Evolutionary conservation across 2,888 invertebrate species (phyloP), one percentile per base, ranked within the genome.

Genomic region (Galerucella calmariensis): DNA sequence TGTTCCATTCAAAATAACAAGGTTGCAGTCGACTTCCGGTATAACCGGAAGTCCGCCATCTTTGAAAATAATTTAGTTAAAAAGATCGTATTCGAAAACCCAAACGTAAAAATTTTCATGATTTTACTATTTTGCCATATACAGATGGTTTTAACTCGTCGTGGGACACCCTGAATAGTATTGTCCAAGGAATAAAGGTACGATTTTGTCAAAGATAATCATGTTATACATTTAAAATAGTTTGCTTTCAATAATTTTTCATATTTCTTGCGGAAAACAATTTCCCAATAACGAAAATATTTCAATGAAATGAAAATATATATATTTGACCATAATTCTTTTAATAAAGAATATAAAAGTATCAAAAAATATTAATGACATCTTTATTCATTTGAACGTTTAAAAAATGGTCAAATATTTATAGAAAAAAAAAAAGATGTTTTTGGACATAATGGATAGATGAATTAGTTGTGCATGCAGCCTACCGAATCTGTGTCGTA

Each of bases 401-500:
- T 2, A 56, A 51, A 16, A 67, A 71, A 71, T 70, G 73, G 70
- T 74, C 67, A 41, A 74, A 70, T 70, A 67, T 73, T 65, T 35
- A 44, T 20, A 46, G 24, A 10, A 46, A 14, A 27, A 53, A 14
- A 12, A 44, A 69, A n/a, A n/a, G n/a, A n/a, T n/a, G 1, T 51
- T 68, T 56, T 66, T 27, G 12, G 20, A 69, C 56, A 66, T 72
- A 46, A 62, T 74, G 72, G 69, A 56, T 66, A 58, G 67, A 76
- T 78, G 77, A 78, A 79, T 81, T 82, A 84, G 83, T 82, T 80
- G 82, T 84, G 82, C 85, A 85, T 85, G 85, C 85, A 84, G 85
- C 86, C 86, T 86, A 86, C 86, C 86, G 86, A 85, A 84, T 85
- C 82, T 85, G 85, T 85, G 84, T 85, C 80, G 85, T 82, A 85